These are phyloP conservation scores for Trochalopteron elliotii DNA, from an alignment of 2,113 vertebrate genomes.

Conservation along the genomic window DNA sequence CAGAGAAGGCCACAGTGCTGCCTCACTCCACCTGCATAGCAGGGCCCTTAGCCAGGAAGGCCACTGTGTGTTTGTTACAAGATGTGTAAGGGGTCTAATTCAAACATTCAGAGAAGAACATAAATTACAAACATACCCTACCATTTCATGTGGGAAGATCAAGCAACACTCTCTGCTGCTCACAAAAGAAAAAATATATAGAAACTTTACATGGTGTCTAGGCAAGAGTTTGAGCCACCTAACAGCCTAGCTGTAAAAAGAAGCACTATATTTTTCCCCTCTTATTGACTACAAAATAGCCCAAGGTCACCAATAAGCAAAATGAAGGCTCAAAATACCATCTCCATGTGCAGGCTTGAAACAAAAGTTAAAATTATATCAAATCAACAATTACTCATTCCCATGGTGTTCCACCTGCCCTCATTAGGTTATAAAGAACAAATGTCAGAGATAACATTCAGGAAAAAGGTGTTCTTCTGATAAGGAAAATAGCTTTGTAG, in stretches of 20 bases:
- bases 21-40: background rate
- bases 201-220: background rate
- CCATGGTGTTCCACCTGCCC: constrained; percentile 44
- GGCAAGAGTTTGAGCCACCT: background rate
- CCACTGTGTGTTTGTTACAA: background rate
- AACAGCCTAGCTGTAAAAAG: background rate
- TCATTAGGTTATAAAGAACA: constrained; percentile 39
- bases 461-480: constrained; percentile 66
- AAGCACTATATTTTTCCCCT: background rate
- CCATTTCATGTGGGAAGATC: background rate
- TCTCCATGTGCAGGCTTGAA: background rate
- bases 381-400: constrained; percentile 58
- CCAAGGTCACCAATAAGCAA: constrained; percentile 30
- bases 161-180: background rate
- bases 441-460: constrained; percentile 61
- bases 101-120: background rate
- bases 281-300: background rate
- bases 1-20: background rate
- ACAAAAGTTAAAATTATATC: constrained; percentile 42
- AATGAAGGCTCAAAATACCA: constrained; percentile 24
- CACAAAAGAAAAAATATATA: background rate
- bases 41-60: background rate
- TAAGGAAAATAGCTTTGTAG: constrained; percentile 55
- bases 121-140: background rate
- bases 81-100: background rate